Evolutionary conservation across 2,888 invertebrate genomes (phyloP).

Genomic region (Ectropis crepuscularia): DNA sequence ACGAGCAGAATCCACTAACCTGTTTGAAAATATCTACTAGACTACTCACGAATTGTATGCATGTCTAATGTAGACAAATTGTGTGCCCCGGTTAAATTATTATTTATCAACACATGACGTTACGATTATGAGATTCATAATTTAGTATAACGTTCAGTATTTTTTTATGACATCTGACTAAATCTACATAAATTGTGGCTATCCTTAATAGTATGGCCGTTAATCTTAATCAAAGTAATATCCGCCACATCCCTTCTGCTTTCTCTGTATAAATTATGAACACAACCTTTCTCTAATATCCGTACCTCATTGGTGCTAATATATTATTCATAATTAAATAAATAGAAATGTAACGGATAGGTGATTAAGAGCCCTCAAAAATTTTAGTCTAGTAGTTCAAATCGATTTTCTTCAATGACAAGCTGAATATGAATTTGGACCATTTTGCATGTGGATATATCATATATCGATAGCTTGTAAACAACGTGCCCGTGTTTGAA

Average conservation of each 20-base stretch:
- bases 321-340: slow-evolving; percentile 6
- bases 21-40: too few relatives aligned
- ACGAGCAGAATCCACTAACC: too few relatives aligned
- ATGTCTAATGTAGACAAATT: too few relatives aligned
- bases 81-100: too few relatives aligned
- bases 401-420: background rate
- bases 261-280: slow-evolving; percentile 17
- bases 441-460: too few relatives aligned
- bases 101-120: too few relatives aligned
- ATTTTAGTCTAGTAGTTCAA: background rate
- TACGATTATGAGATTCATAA: too few relatives aligned
- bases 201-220: slow-evolving; percentile 5
- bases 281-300: slow-evolving; percentile 14
- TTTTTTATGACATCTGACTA: background rate
- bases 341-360: background rate
- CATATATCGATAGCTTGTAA: too few relatives aligned
- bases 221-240: slow-evolving; percentile 15
- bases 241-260: slow-evolving; percentile 20
- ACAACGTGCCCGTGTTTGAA: too few relatives aligned
- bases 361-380: background rate
- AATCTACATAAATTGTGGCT: slow-evolving; percentile 1
- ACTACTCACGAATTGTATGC: too few relatives aligned
- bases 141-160: too few relatives aligned
- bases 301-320: slow-evolving; percentile 1
- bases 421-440: background rate